phyloP scores from a whole-genome alignment of 2,888 invertebrate species.

The Gonocerus acuteangulatus region DNA sequence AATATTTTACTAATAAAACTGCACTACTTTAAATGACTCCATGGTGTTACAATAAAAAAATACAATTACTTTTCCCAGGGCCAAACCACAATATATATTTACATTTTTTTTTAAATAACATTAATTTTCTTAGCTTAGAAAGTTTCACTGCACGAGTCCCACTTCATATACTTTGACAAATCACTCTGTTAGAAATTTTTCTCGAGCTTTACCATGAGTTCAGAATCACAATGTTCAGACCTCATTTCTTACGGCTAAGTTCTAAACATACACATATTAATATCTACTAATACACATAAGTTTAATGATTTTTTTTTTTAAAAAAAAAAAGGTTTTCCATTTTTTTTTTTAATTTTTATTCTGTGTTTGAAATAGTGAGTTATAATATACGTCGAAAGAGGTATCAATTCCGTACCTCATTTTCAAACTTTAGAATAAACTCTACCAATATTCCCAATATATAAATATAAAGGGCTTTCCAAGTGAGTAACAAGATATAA shows the following conservation, averaged over 20 bases:
- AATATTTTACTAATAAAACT: too few species aligned
- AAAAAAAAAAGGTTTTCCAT: too few species aligned
- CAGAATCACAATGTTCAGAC: slow-evolving; percentile 24
- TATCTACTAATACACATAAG: background rate
- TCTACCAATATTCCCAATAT: slow-evolving; percentile 5
- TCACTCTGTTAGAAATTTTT: slow-evolving; percentile 23
- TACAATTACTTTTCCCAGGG: too few species aligned
- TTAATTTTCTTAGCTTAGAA: too few species aligned
- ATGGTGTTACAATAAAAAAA: too few species aligned
- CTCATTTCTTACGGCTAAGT: slow-evolving; percentile 20
- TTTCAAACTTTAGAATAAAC: slow-evolving; percentile 9
- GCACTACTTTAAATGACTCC: too few species aligned
- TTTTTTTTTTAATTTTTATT: background rate
- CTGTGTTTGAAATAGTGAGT: slow-evolving; percentile 3
- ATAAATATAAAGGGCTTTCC: background rate
- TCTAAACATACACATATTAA: slow-evolving; percentile 15
- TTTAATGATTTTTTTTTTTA: background rate
- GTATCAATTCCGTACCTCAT: background rate
- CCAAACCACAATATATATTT: too few species aligned
- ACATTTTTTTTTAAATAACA: too few species aligned
- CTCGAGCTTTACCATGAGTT: slow-evolving; percentile 25
- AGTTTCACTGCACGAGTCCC: background rate
- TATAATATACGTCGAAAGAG: slow-evolving; percentile 10
- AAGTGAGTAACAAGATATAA: background rate
- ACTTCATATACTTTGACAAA: slow-evolving; percentile 3